Conservation (phyloP, 1,140 invertebrate species). For the Lineus longissimus region DNA sequence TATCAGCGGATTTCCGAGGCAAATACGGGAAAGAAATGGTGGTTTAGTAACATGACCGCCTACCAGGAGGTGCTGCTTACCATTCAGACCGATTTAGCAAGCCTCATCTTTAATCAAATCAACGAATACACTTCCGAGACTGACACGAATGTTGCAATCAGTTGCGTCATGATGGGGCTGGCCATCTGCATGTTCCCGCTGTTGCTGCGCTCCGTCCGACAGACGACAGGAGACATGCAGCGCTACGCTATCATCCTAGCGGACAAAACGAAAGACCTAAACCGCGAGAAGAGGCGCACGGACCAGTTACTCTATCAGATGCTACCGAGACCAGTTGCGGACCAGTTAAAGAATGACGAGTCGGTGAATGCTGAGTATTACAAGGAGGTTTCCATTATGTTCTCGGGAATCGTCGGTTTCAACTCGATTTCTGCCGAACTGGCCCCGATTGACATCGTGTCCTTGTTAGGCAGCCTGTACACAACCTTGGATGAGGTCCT, state of each 20-base stretch:
- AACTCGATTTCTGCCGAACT: conserved; percentile 60
- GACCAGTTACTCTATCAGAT: conserved; percentile 8
- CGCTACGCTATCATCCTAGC: not conserved
- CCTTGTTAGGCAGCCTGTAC: conserved; percentile 30
- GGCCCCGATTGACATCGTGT: conserved; percentile 70
- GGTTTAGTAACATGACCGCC: conserved; percentile 21
- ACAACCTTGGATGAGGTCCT: conserved; percentile 25
- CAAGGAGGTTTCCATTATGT: conserved; percentile 64
- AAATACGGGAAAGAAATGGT: conserved; percentile 10
- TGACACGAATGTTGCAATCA: not conserved
- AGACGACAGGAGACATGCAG: conserved; percentile 2
- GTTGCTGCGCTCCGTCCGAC: not conserved
- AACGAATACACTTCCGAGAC: not conserved
- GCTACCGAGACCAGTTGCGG: conserved; percentile 18
- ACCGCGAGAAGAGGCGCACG: not conserved
- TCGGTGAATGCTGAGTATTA: conserved; percentile 13
- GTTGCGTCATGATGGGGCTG: not conserved
- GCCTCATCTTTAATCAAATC: conserved; percentile 8
- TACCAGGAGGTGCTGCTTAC: conserved; percentile 16
- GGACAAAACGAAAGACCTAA: conserved; percentile 7
- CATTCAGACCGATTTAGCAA: conserved; percentile 16
- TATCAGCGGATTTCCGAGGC: not conserved
- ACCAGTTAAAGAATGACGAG: conserved; percentile 11
- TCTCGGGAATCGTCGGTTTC: conserved; percentile 76
- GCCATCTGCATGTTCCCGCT: not conserved